Percentiles rank a stretch among this genome's conserved stretches.
Conservation (phyloP, 1,140 invertebrate genomes). For the Chrysomallon squamiferum region DNA sequence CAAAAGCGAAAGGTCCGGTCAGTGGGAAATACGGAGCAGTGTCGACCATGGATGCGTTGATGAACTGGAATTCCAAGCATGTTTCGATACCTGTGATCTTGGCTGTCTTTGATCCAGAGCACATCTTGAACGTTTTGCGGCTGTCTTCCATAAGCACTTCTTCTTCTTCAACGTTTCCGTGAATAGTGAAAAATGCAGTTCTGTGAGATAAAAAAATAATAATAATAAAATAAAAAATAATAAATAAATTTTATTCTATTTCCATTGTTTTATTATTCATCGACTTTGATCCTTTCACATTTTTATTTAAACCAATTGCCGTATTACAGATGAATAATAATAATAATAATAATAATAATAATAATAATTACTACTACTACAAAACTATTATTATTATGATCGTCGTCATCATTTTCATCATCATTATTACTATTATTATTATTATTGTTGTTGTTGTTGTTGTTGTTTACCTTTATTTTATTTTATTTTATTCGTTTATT, state of each 20-base stretch:
- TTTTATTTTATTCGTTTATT: too few species aligned
- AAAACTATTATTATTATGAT: too few species aligned
- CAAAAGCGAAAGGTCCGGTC: constrained; percentile 80
- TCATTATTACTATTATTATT: too few species aligned
- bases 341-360: too few species aligned
- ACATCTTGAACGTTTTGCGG: constrained; percentile 69
- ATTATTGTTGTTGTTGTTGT: too few species aligned
- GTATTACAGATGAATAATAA: too few species aligned
- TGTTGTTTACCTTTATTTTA: too few species aligned
- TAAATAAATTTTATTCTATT: not conserved
- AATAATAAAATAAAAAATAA: not conserved
- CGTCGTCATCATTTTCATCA: too few species aligned
- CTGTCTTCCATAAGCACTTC: constrained; percentile 61
- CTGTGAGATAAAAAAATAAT: constrained; percentile 25
- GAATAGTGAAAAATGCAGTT: constrained; percentile 45
- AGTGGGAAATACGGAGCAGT: constrained; percentile 76
- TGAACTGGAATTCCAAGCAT: constrained; percentile 78
- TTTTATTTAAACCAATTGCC: too few species aligned
- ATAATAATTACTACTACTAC: too few species aligned
- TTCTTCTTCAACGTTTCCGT: constrained; percentile 38
- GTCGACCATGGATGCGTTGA: constrained; percentile 68
- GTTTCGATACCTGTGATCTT: constrained; percentile 79
- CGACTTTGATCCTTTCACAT: not conserved
- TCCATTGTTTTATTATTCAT: not conserved
- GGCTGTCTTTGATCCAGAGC: constrained; percentile 48